Evolutionary conservation across 2,888 invertebrate species (phyloP), one percentile per base, ranked within the genome.

Genomic region (Tetrapedia diversipes): DNA sequence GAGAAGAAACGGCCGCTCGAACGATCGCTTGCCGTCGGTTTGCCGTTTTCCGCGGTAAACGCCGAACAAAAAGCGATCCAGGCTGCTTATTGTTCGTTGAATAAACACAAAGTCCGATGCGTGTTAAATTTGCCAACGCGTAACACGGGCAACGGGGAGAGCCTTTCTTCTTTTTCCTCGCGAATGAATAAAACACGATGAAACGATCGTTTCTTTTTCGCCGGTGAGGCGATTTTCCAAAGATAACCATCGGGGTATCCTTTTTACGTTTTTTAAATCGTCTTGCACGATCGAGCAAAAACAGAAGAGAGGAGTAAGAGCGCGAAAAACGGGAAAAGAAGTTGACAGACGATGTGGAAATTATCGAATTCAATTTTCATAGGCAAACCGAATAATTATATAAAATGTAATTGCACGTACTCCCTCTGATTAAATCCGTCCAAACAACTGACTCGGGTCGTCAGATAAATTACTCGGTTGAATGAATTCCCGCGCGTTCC

Each of bases 401-500:
- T 67, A 67, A 63, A 73, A 27, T 8, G 57, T 59, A 68, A 68
- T 76, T 59, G 56, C 43, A 16, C 43, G 16, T 45, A 32, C 16
- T 32, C 51, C 34, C 8, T 1, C 4, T 11, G 24, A 63, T 59
- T 19, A 67, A 63, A 63, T 67, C 67, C 14, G 56, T 29, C 43
- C 24, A 27, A 54, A 47, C 56, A 53, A 59, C 22, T n/a, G 14
- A 29, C 29, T 39, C 73, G 61, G 34, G 19, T 41, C 51, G 74
- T 4, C 16, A 41, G 67, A 77, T 67, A 64, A 68, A 63, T 64
- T 32, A 27, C 34, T 43, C 39, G 1, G 51, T n/a, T 53, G 71
- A 64, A 71, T 75, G 64, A 71, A 75, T 75, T 47, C 24, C 37
- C 59, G 56, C 73, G 56, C 61, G 53, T 49, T 24, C 39, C 59